Evolutionary conservation across 2,888 invertebrate genomes (phyloP).

Genomic region (Synanthedon myopaeformis): DNA sequence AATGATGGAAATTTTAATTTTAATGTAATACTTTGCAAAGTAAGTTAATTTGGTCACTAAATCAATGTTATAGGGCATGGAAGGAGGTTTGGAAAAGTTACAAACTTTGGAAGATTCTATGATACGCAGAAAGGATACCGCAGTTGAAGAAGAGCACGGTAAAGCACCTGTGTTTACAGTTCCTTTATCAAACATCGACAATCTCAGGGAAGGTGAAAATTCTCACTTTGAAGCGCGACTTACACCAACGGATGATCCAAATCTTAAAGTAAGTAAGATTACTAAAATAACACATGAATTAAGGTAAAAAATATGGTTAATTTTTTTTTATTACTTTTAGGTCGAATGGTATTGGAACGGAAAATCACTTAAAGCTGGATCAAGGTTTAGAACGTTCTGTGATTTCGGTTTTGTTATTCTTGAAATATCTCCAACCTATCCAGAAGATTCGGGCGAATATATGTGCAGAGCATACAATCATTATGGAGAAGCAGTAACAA

Average conservation of each 20-base stretch:
- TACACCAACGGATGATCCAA: slow-evolving; percentile 91
- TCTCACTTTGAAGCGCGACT: slow-evolving; percentile 91
- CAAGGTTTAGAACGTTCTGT: slow-evolving; percentile 95
- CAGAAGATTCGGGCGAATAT: slow-evolving; percentile 95
- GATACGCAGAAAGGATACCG: slow-evolving; percentile 80
- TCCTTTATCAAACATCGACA: slow-evolving; percentile 88
- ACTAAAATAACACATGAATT: not conserved
- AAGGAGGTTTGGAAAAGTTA: slow-evolving; percentile 93
- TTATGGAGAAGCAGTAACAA: slow-evolving; percentile 92
- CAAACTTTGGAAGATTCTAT: slow-evolving; percentile 92
- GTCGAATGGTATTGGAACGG: slow-evolving; percentile 97
- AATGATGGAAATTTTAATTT: too few relatives aligned
- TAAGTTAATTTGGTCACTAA: too few relatives aligned
- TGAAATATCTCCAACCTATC: slow-evolving; percentile 97
- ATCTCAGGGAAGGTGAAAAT: slow-evolving; percentile 90
- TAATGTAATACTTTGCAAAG: too few relatives aligned
- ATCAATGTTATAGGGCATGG: slow-evolving; percentile 78
- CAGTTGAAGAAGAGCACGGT: slow-evolving; percentile 79
- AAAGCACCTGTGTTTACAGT: slow-evolving; percentile 92
- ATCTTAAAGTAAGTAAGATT: slow-evolving; percentile 74
- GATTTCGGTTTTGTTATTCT: slow-evolving; percentile 98
- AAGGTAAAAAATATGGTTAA: too few relatives aligned
- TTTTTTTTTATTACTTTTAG: slow-evolving; percentile 31
- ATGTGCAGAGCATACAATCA: slow-evolving; percentile 90
- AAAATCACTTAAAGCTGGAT: slow-evolving; percentile 87